Base-by-base conservation (phyloP, 2,113 vertebrate species). In the Lanius ludovicianus region DNA sequence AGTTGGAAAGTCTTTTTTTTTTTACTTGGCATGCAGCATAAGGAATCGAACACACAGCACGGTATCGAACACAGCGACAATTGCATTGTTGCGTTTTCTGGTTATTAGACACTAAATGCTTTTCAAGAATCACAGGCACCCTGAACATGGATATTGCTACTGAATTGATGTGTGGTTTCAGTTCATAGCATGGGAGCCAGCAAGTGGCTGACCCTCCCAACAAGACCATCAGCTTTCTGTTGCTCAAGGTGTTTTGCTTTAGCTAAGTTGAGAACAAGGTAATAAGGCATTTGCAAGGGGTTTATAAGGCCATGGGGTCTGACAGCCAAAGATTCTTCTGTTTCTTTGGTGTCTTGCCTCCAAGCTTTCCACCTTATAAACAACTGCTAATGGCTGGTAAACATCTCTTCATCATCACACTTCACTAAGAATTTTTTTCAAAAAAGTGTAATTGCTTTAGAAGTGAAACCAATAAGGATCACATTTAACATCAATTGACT, bases 61-160 rank as follows among this genome's bases (percentile, higher is more conserved):
- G 62, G 80, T 56, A 87, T 94, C 27, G 62, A 79, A 96, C 87
- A 96, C 82, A 78, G 62, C 1, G 93, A 96, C 94, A 93, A 97
- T 95, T 96, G 96, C 96, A 97, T 97, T 96, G 93, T 96, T 97
- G 92, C 42, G 87, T 96, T 97, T 91, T 93, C 96, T 80, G 94
- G 82, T 96, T 95, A 95, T 96, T 93, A 95, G 93, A 97, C 87
- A 94, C 93, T 84, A 97, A 96, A 97, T 95, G 96, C 93, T 97
- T 94, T 95, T 97, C 96, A 96, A 96, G 97, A 97, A 95, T 95
- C 94, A 96, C 96, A 97, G 96, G 96, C 92, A 95, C 97, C 96
- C 97, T 97, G 97, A 97, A 96, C 94, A 96, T 89, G 92, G 95
- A 93, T 97, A 96, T 97, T 97, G 96, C 97, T 97, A 93, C 96